Evolutionary conservation across 2,113 vertebrate genomes (phyloP).

Genomic region (Malurus elegans): DNA sequence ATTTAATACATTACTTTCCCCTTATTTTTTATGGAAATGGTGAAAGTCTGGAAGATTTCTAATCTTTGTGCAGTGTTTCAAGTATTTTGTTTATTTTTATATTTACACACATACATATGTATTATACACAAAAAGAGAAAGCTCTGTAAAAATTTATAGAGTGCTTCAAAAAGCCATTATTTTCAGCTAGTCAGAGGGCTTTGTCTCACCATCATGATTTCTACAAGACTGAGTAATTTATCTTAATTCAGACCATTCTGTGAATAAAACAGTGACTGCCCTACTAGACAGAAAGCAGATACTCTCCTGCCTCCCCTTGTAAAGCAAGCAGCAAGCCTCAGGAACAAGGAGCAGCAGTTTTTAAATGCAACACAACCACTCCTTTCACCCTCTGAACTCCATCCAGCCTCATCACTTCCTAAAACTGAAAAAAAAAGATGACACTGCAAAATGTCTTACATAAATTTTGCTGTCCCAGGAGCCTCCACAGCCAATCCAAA

Average conservation of each 20-base stretch:
- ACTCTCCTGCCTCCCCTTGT: neutral
- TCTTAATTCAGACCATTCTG: neutral
- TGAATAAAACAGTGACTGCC: neutral
- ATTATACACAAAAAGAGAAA: neutral
- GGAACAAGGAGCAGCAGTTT: neutral
- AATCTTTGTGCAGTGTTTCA: neutral
- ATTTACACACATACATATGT: neutral
- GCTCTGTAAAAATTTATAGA: neutral
- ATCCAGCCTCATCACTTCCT: conserved; percentile 16
- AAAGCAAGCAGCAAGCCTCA: neutral
- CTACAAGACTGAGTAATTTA: neutral
- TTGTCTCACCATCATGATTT: neutral
- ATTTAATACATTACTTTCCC: neutral
- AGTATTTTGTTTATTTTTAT: neutral
- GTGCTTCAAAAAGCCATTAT: neutral
- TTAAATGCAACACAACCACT: neutral
- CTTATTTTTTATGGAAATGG: neutral
- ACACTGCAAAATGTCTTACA: conserved; percentile 2
- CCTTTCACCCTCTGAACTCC: neutral
- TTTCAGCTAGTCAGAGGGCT: neutral
- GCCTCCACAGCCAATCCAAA: neutral
- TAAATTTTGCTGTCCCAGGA: conserved; percentile 12
- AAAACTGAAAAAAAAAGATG: neutral
- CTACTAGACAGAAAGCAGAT: neutral
- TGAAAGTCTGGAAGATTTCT: neutral